These are phyloP conservation scores for Cygnus atratus DNA, from an alignment of 2,113 vertebrate genomes.

Conservation along the genomic window DNA sequence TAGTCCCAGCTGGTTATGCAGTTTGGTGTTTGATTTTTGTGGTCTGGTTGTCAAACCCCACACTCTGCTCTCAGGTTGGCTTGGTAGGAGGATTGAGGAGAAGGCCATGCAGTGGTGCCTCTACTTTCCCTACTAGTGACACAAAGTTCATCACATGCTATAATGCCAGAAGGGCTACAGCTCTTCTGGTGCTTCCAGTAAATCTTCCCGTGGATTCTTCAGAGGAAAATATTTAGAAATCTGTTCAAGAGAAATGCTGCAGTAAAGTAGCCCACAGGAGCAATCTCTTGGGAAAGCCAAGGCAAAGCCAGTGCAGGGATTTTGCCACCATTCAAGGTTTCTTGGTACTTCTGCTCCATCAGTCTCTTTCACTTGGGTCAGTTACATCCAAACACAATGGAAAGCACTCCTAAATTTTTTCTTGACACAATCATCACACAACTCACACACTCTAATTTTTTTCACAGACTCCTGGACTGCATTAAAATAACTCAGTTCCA, in stretches of 20 bases:
- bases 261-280: not conserved
- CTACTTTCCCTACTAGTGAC: not conserved
- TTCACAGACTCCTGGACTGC: not conserved
- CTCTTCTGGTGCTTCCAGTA: not conserved
- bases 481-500: not conserved
- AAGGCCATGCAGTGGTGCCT: not conserved
- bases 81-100: not conserved
- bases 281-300: not conserved
- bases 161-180: not conserved
- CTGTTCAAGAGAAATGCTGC: not conserved
- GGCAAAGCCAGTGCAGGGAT: not conserved
- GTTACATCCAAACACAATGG: not conserved
- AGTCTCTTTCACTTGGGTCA: not conserved
- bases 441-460: not conserved
- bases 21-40: not conserved
- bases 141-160: not conserved
- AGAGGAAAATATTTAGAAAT: not conserved
- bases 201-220: not conserved
- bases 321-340: not conserved
- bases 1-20: not conserved
- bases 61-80: not conserved
- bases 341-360: not conserved
- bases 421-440: not conserved
- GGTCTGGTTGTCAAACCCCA: not conserved
- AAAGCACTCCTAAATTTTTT: slow-evolving; percentile 2